Evolutionary conservation across 2,113 vertebrate genomes (phyloP).

Genomic region (Anguilla japonica): DNA sequence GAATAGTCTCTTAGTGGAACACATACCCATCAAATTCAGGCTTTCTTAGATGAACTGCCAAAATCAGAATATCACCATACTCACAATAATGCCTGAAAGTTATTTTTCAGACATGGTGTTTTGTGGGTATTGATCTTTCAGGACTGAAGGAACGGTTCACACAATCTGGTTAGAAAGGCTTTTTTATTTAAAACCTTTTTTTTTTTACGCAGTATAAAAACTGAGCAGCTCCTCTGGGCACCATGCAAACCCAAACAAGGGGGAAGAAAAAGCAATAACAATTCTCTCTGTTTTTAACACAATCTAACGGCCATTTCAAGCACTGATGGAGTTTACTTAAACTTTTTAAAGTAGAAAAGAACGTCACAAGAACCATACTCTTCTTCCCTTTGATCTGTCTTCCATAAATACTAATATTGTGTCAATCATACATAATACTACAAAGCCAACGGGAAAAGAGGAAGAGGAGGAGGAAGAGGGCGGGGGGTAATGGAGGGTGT

Average conservation of each 20-base stretch:
- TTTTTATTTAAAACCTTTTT: conserved; percentile 5
- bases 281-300: neutral
- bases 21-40: too few species aligned
- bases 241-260: neutral
- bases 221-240: neutral
- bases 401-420: conserved; percentile 14
- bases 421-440: neutral
- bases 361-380: neutral
- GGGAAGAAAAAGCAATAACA: neutral
- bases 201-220: neutral
- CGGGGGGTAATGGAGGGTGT: neutral
- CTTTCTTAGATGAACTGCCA: too few species aligned
- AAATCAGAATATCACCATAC: neutral
- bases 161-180: conserved; percentile 8
- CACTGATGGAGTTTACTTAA: neutral
- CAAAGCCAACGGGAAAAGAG: neutral
- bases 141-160: neutral
- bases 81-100: too few species aligned
- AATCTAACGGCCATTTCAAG: neutral
- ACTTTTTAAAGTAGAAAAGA: neutral
- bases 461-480: neutral
- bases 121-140: neutral
- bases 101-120: neutral
- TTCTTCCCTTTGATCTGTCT: neutral
- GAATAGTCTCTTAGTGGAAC: neutral